phyloP scores from a whole-genome alignment of 1,140 invertebrate genomes.

The Pogonus chalceus region DNA sequence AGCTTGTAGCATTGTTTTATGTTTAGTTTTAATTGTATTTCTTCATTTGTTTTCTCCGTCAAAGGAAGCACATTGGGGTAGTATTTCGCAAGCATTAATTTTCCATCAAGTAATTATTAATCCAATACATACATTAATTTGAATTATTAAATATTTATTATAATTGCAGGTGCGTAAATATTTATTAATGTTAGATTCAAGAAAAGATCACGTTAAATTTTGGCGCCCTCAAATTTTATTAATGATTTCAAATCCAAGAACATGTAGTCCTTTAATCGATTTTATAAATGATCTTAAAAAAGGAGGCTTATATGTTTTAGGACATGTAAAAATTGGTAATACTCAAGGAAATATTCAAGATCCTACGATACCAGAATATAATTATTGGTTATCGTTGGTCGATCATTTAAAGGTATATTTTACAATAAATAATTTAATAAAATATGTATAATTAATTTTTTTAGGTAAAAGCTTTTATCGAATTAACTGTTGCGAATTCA shows the following conservation, averaged over 20 bases:
- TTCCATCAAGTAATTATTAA: slow-evolving; percentile 77
- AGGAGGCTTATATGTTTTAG: slow-evolving; percentile 89
- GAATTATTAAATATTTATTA: background rate
- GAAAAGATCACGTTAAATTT: slow-evolving; percentile 98
- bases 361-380: slow-evolving; percentile 63
- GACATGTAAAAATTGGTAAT: slow-evolving; percentile 71
- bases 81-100: slow-evolving; percentile 95
- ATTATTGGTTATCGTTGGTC: slow-evolving; percentile 61
- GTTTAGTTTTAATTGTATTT: slow-evolving; percentile 72
- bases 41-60: slow-evolving; percentile 90
- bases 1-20: slow-evolving; percentile 76
- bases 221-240: slow-evolving; percentile 97
- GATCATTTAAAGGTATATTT: slow-evolving; percentile 28
- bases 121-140: background rate
- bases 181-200: slow-evolving; percentile 83
- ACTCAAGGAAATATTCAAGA: slow-evolving; percentile 46
- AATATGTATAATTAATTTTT: slow-evolving; percentile 14
- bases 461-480: slow-evolving; percentile 91
- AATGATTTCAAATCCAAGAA: slow-evolving; percentile 84
- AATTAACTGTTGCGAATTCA: slow-evolving; percentile 77
- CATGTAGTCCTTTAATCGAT: slow-evolving; percentile 81
- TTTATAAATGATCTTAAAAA: slow-evolving; percentile 99
- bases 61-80: slow-evolving; percentile 80
- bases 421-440: background rate
- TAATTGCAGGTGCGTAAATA: slow-evolving; percentile 80